Evolutionary conservation across 2,113 vertebrate genomes (phyloP).

Genomic region (Galbula dea): DNA sequence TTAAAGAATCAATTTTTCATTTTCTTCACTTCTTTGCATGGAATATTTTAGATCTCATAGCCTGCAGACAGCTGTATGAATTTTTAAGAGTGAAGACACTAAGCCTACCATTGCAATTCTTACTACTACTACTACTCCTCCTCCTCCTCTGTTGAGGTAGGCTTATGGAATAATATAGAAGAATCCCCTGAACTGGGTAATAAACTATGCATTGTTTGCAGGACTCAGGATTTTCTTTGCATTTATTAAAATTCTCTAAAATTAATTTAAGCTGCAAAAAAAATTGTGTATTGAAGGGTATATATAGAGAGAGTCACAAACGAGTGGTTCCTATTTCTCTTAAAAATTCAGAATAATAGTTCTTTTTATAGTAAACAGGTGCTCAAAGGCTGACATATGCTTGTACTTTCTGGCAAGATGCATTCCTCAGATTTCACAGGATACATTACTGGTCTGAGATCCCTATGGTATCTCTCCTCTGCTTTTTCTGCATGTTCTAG

Average conservation of each 20-base stretch:
- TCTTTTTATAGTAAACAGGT: not conserved
- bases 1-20: not conserved
- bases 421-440: slow-evolving; percentile 4
- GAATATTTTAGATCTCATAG: slow-evolving; percentile 22
- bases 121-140: too few species aligned
- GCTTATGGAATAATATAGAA: not conserved
- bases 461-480: not conserved
- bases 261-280: not conserved
- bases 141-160: not conserved
- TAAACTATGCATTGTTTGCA: not conserved
- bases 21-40: slow-evolving; percentile 20
- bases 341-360: not conserved
- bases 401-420: not conserved
- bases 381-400: not conserved
- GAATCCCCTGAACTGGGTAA: not conserved
- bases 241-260: not conserved
- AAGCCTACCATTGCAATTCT: not conserved
- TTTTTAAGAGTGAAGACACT: slow-evolving; percentile 26
- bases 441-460: not conserved
- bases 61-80: slow-evolving; percentile 26
- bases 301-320: not conserved
- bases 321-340: not conserved
- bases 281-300: not conserved
- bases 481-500: slow-evolving; percentile 11
- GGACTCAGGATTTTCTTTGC: not conserved